Evolutionary conservation across 1,140 invertebrate species (phyloP), one percentile per base, ranked within the genome.

Genomic region (Cydia amplana): DNA sequence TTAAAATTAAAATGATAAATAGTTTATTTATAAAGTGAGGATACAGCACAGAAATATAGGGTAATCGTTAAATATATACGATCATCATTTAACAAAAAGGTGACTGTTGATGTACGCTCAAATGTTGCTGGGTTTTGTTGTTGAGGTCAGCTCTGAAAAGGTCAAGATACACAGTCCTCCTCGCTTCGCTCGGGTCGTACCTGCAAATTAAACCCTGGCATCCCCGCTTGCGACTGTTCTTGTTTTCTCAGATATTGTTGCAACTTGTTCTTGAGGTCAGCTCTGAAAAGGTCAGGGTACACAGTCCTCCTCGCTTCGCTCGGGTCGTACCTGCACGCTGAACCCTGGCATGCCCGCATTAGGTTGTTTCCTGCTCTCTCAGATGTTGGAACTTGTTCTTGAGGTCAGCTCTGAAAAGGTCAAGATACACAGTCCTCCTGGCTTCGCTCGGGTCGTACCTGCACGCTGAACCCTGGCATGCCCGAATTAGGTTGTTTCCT

Each of bases 201-300:
- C 88, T 96, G 95, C 81, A 97, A 96, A 28, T 95, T 94, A 88
- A 98, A 97, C 76, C 95, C 96, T 73, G 97, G 96, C 77, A 96
- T 97, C 18, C 98, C 94, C 67, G 97, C 95, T 20, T 98, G 94
- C 70, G 97, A 95, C 14, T 95, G 93, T 20, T 95, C 93, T 20
- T 96, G 93, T 20, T 96, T 94, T 80, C 96, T 95, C 12, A 98
- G 89, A 84, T 95, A 95, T 76, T 94, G 28, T 4, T 32, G 28
- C 0, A 99, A 99, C 91, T 98, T 98, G 73, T 96, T 95, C 87
- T 98, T 99, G 46, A 99, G 93, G 91, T 99, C 98, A 99, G 95
- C n/a, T n/a, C 95, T n/a, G n/a, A n/a, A n/a, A n/a, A n/a, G 3
- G 25, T 25, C 25, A 25, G 25, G 1, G 5, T 32, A 0, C 32